These are phyloP conservation scores for Sterrhoptilus dennistouni DNA, from an alignment of 2,113 vertebrate genomes.

Conservation along the genomic window DNA sequence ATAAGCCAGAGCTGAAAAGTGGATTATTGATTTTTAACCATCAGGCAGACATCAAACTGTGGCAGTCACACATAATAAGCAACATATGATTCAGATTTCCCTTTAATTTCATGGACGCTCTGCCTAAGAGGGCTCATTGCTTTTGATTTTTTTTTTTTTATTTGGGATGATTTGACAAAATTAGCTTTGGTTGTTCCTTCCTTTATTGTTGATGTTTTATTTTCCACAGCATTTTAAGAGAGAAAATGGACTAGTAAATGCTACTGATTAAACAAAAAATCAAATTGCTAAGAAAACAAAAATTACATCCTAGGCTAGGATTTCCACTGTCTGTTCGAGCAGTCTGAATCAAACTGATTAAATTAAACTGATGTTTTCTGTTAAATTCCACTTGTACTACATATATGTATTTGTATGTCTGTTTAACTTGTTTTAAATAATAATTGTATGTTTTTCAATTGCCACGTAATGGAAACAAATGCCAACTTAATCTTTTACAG, in stretches of 20 bases:
- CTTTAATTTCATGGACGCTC: slow-evolving; percentile 5
- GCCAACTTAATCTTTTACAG: background rate
- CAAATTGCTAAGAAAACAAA: background rate
- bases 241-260: slow-evolving; percentile 2
- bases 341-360: background rate
- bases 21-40: slow-evolving; percentile 21
- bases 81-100: slow-evolving; percentile 57
- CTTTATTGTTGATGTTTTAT: background rate
- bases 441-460: background rate
- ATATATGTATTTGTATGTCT: fast-evolving
- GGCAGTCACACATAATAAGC: slow-evolving; percentile 28
- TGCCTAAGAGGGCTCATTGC: slow-evolving; percentile 27
- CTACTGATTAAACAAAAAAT: background rate
- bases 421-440: background rate
- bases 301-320: background rate
- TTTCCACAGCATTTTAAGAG: background rate
- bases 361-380: background rate
- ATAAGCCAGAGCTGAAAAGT: background rate
- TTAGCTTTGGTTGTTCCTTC: background rate
- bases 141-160: slow-evolving; percentile 50
- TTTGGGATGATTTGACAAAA: slow-evolving; percentile 34
- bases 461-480: background rate
- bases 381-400: background rate
- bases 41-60: slow-evolving; percentile 23
- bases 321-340: background rate